Conservation (phyloP, 2,888 invertebrate genomes). For the Sinotaia quadrata region DNA sequence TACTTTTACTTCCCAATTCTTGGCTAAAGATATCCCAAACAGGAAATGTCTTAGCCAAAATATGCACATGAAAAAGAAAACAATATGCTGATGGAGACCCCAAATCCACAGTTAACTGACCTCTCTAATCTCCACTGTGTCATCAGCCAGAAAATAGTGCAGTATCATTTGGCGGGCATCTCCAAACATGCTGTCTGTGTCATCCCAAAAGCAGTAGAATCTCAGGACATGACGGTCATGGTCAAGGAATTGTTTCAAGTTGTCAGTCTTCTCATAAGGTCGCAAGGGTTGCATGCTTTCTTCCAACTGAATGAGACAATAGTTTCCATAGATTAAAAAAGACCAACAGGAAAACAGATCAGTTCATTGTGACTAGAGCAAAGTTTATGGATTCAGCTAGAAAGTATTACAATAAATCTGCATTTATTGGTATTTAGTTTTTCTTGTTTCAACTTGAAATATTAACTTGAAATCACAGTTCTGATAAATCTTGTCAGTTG, state of each 20-base stretch:
- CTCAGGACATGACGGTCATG: constrained; percentile 82
- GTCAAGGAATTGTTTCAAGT: constrained; percentile 85
- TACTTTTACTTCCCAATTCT: too few relatives aligned
- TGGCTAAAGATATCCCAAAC: too few relatives aligned
- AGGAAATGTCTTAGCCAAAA: too few relatives aligned
- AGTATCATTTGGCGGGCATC: constrained; percentile 84
- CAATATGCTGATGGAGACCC: background rate
- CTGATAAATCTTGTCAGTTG: too few relatives aligned
- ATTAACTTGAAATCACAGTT: too few relatives aligned
- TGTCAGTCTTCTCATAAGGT: constrained; percentile 73
- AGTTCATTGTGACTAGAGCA: too few relatives aligned
- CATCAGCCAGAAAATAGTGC: constrained; percentile 88
- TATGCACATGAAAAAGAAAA: background rate
- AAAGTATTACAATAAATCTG: too few relatives aligned
- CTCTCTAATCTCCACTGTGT: constrained; percentile 91
- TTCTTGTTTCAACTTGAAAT: too few relatives aligned
- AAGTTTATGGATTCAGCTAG: too few relatives aligned
- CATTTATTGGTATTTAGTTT: too few relatives aligned
- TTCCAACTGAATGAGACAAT: constrained; percentile 71
- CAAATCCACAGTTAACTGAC: constrained; percentile 55
- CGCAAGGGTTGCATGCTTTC: constrained; percentile 71
- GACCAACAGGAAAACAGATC: too few relatives aligned
- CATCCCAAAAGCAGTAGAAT: constrained; percentile 93
- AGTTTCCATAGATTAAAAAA: too few relatives aligned
- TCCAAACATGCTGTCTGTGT: constrained; percentile 83